These are phyloP conservation scores for Varanus salvator DNA, from an alignment of 2,113 vertebrate genomes.

Conservation along the genomic window DNA sequence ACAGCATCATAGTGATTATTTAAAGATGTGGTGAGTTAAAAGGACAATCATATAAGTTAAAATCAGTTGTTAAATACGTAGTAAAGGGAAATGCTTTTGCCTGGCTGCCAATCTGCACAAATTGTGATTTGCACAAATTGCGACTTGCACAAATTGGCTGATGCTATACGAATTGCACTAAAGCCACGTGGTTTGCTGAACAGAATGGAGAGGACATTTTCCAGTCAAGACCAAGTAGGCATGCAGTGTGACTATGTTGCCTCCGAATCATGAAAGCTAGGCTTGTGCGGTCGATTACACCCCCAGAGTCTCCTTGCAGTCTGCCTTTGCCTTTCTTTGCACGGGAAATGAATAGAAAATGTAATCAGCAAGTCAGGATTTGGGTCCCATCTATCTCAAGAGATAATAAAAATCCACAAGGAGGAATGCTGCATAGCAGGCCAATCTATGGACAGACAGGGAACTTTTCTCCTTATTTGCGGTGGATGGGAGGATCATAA, in stretches of 20 bases:
- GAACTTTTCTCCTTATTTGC: neutral
- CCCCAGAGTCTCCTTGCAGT: neutral
- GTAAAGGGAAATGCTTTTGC: too few relatives aligned
- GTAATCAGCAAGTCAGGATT: neutral
- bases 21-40: too few relatives aligned
- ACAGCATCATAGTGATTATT: too few relatives aligned
- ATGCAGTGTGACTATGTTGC: too few relatives aligned
- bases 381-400: neutral
- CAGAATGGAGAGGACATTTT: neutral
- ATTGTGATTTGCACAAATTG: too few relatives aligned
- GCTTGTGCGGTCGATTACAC: neutral
- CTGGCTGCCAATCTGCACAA: too few relatives aligned
- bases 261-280: too few relatives aligned
- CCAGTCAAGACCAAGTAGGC: neutral
- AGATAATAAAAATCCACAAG: neutral
- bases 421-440: neutral
- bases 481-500: constrained; percentile 8
- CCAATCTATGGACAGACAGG: neutral
- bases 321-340: neutral
- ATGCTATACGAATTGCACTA: too few relatives aligned
- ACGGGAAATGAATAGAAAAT: neutral
- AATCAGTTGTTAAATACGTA: too few relatives aligned
- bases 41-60: too few relatives aligned
- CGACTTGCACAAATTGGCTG: too few relatives aligned
- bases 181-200: too few relatives aligned